Evolutionary conservation across 1,140 invertebrate genomes (phyloP).

Genomic region (Venustaconcha ellipsiformis): DNA sequence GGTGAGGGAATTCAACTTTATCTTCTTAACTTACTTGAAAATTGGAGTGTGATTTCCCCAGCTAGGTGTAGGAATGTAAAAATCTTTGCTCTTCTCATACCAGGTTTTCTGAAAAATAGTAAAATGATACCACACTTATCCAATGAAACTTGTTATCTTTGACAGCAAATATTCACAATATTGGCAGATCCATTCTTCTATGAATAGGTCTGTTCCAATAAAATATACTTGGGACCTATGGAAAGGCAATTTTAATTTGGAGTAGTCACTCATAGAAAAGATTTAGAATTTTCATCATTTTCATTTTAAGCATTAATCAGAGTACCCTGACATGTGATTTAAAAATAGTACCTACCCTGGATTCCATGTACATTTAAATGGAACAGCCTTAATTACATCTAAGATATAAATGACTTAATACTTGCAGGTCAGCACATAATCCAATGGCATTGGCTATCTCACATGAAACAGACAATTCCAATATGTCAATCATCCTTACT

Average conservation of each 20-base stretch:
- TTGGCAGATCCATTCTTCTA: neutral
- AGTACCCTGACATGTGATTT: no score
- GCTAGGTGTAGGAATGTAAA: slow-evolving; percentile 95
- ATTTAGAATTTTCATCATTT: neutral
- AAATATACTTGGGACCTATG: neutral
- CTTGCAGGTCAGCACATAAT: no score
- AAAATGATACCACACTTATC: slow-evolving; percentile 12
- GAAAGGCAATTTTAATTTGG: neutral
- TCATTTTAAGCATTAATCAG: neutral
- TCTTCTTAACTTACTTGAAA: slow-evolving; percentile 78
- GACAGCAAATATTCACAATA: slow-evolving; percentile 4
- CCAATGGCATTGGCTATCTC: no score
- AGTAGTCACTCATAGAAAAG: neutral
- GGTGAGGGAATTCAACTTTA: no score
- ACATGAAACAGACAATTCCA: no score
- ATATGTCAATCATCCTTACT: no score
- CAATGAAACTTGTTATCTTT: neutral
- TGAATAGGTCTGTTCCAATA: neutral
- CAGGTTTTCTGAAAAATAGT: slow-evolving; percentile 73
- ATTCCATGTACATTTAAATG: no score
- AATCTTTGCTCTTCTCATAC: slow-evolving; percentile 85
- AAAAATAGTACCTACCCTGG: no score
- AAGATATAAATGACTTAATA: no score
- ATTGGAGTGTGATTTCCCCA: slow-evolving; percentile 99
- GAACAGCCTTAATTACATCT: no score